A percentile compares a stretch with the other conserved stretches of the same genome.
These are phyloP conservation scores for Kryphioiulus occultus DNA, from an alignment of 2,888 invertebrate species.

Conservation along the genomic window DNA sequence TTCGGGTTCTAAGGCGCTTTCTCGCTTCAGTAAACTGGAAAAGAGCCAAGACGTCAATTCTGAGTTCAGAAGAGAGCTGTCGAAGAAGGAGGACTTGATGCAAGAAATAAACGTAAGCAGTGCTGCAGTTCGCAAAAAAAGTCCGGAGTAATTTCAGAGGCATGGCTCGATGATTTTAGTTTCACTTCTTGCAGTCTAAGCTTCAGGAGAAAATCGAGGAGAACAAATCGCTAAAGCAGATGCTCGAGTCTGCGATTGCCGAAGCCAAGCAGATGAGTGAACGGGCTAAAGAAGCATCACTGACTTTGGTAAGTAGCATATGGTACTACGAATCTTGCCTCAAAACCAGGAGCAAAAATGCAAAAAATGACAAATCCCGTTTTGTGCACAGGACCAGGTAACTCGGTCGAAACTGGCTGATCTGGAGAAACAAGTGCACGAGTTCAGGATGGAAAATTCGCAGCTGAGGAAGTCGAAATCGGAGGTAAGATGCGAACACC, in stretches of 20 bases:
- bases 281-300: neutral
- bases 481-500: neutral
- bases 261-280: constrained; percentile 35
- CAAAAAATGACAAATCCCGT: neutral
- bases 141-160: neutral
- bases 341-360: neutral
- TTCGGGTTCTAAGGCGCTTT: too few species aligned
- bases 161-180: too few species aligned
- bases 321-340: neutral
- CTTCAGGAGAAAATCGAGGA: constrained; percentile 50
- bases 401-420: constrained; percentile 26
- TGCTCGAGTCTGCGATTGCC: constrained; percentile 46
- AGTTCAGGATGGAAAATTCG: constrained; percentile 37
- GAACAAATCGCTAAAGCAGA: constrained; percentile 43
- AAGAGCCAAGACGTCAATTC: constrained; percentile 46
- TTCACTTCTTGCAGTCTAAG: constrained; percentile 4
- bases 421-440: constrained; percentile 47
- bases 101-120: constrained; percentile 46
- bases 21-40: constrained; percentile 45
- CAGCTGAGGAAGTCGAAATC: neutral
- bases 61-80: constrained; percentile 46
- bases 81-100: constrained; percentile 41
- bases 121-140: neutral
- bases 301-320: neutral
- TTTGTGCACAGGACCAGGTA: constrained; percentile 31